A percentile compares a stretch with the other conserved stretches of the same genome.
These are phyloP conservation scores for Idaea aversata DNA, from an alignment of 2,888 invertebrate species.

Conservation along the genomic window DNA sequence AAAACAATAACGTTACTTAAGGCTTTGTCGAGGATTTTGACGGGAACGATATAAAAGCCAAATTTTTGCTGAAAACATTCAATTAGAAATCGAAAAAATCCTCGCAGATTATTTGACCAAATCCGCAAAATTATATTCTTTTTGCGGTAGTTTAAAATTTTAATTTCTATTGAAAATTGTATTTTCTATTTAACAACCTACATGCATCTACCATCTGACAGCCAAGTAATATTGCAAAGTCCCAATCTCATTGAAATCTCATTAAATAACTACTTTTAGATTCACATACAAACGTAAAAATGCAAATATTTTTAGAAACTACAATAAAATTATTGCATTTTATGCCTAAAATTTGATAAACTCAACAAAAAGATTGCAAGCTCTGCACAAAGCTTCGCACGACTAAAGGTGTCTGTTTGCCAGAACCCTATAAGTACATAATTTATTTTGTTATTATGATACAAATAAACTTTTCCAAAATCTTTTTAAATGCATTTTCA, in stretches of 20 bases:
- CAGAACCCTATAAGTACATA: background rate
- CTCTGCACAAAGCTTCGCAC: background rate
- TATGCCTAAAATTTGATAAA: conserved; percentile 44
- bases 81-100: too few species aligned
- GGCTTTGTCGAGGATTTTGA: background rate
- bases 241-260: background rate
- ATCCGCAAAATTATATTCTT: too few species aligned
- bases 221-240: background rate
- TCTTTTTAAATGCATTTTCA: background rate
- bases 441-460: background rate
- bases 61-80: too few species aligned
- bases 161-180: too few species aligned
- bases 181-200: too few species aligned
- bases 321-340: conserved; percentile 60
- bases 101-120: too few species aligned
- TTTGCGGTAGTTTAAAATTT: too few species aligned
- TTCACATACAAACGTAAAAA: background rate
- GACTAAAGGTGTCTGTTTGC: background rate
- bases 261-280: background rate
- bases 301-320: conserved; percentile 3
- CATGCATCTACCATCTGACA: background rate
- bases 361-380: conserved; percentile 5
- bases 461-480: background rate
- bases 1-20: background rate
- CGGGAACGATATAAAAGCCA: too few species aligned